Evolutionary conservation across 2,113 vertebrate species (phyloP).

Genomic region (Hydrolagus affinis): DNA sequence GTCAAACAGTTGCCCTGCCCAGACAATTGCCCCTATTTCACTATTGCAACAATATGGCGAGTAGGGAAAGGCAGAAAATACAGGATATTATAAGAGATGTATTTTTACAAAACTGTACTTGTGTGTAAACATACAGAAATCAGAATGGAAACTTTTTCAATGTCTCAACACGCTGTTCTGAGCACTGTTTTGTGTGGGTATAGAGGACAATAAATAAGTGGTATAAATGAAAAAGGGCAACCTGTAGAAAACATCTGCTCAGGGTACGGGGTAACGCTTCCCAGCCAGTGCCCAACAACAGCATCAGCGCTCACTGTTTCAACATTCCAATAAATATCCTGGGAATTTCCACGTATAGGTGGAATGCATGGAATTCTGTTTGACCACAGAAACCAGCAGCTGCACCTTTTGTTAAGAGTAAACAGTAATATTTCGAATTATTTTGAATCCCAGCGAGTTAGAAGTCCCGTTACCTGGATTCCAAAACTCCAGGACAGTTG

Average conservation of each 20-base stretch:
- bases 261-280: background rate
- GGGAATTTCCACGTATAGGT: background rate
- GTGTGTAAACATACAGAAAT: too few species aligned
- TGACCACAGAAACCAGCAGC: background rate
- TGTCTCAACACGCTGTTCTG: too few species aligned
- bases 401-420: background rate
- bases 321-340: background rate
- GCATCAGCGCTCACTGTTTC: background rate
- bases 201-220: too few species aligned
- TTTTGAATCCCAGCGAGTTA: background rate
- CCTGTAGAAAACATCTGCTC: background rate
- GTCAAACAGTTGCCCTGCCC: too few species aligned
- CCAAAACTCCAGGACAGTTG: slow-evolving; percentile 70
- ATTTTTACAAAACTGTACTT: too few species aligned
- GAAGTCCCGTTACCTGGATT: slow-evolving; percentile 52
- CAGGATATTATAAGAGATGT: too few species aligned
- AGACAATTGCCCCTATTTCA: too few species aligned
- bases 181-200: too few species aligned
- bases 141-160: too few species aligned
- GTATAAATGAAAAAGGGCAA: background rate
- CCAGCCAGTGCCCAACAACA: background rate
- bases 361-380: background rate
- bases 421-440: background rate
- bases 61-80: too few species aligned
- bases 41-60: too few species aligned